Percentiles rank a stretch among this genome's conserved stretches.
These are phyloP conservation scores for Meghimatium bilineatum DNA, from an alignment of 2,888 invertebrate species.

Conservation along the genomic window DNA sequence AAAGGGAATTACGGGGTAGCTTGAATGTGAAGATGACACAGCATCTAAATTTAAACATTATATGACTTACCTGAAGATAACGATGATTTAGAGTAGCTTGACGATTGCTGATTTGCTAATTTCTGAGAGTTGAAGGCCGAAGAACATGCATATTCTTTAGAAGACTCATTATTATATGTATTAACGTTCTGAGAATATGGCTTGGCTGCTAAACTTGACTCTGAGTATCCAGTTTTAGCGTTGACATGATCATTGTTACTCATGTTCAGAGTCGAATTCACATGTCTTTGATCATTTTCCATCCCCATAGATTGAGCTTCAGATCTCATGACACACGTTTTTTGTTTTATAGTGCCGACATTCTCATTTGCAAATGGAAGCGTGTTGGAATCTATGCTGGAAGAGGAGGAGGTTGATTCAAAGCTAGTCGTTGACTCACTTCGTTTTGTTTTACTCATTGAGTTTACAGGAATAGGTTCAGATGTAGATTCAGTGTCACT, in stretches of 20 bases:
- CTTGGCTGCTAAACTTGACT: background rate
- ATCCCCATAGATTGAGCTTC: slow-evolving; percentile 65
- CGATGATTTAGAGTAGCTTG: background rate
- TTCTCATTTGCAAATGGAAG: slow-evolving; percentile 97
- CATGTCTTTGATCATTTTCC: slow-evolving; percentile 50
- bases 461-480: slow-evolving; percentile 11
- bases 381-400: slow-evolving; percentile 93
- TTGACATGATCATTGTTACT: slow-evolving; percentile 45
- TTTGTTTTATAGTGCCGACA: slow-evolving; percentile 97
- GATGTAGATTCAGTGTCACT: slow-evolving; percentile 4
- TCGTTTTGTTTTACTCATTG: slow-evolving; percentile 35
- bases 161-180: background rate
- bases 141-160: background rate
- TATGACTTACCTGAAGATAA: slow-evolving; percentile 22
- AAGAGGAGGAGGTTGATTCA: slow-evolving; percentile 77
- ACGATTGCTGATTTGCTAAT: background rate
- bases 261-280: slow-evolving; percentile 54
- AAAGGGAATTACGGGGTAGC: too few relatives aligned
- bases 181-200: background rate
- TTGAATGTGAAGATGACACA: too few relatives aligned
- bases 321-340: slow-evolving; percentile 75
- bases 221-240: slow-evolving; percentile 12
- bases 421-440: slow-evolving; percentile 55
- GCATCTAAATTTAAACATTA: background rate
- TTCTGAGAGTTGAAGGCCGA: background rate